Base-by-base conservation (phyloP, 2,888 invertebrate species). In the Ditula angustiorana region DNA sequence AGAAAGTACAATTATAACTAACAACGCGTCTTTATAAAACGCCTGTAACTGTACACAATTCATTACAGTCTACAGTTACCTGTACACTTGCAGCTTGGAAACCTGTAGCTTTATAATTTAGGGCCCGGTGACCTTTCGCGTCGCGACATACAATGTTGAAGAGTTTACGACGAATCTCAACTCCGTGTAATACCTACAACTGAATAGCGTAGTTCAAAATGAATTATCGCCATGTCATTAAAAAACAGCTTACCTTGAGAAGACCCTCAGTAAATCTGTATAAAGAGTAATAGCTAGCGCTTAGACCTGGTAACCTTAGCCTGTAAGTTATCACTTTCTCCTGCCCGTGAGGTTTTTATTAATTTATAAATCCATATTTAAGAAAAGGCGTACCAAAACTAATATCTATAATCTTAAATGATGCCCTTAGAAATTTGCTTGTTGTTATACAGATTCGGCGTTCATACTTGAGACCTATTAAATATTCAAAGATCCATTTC, bases 91-190 rank as follows among this genome's bases (percentile, higher is more conserved):
- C n/a, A n/a, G n/a, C n/a, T n/a, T n/a, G n/a, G n/a, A n/a, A n/a
- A n/a, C n/a, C n/a, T n/a, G n/a, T n/a, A n/a, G n/a, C n/a, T n/a
- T n/a, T n/a, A n/a, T n/a, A n/a, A n/a, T n/a, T n/a, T n/a, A n/a
- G n/a, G n/a, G n/a, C 61, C 35, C 49, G 28, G 30, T 57, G 56
- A 56, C 62, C 56, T 62, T 56, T 62, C 37, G 28, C 53, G n/a
- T 26, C 41, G 21, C 47, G 16, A 28, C 21, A 41, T 28, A 50
- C 55, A 61, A 47, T 35, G 47, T 55, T 19, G 28, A 21, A 16
- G 26, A 49, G 16, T 49, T 33, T 37, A 49, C 61, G 28, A 44
- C 28, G 5, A 47, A 50, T 8, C 21, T 50, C 56, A 41, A 23
- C 49, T 47, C 47, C 1, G n/a, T 13, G n/a, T 49, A 59, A 58